Evolutionary conservation across 2,113 vertebrate genomes (phyloP), one percentile per base, ranked within the genome.

Genomic region (Piprites chloris): DNA sequence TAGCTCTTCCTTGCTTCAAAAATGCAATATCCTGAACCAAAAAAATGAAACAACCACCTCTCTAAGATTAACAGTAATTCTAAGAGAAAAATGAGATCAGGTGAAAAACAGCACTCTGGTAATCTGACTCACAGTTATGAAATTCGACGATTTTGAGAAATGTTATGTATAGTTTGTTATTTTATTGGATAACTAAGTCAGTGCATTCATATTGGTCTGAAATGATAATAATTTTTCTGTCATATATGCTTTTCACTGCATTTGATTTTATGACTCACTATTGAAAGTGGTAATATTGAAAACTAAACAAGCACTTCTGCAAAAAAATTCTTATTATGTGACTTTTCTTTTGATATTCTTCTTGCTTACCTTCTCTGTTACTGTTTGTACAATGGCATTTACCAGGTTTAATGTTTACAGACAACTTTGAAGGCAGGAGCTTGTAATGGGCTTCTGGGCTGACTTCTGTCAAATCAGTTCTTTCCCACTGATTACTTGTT

Each of bases 1-100:
- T 82, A 79, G 62, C 58, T 94, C 50, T 96, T 92, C 73, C 73
- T 96, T 91, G 61, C 69, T 90, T 87, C 75, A 93, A 89, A 96
- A 97, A 84, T 91, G 85, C 52, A 96, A 97, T 95, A 96, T 95
- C 89, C 68, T 93, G 73, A 92, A 93, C 37, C 14, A 90, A 75
- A 92, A 92, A 90, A 47, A 44, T 15, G 11, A 50, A 5, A n/a
- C 68, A 90, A 41, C 0, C 52, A 1, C 21, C 8, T 61, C 44
- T 52, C 30, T 61, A 35, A 89, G 41, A 74, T 88, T 73, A 23
- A 52, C 22, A 77, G 30, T 50, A 93, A 80, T 79, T 75, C 33
- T 71, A 67, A 83, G 79, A 39, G 90, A 71, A 62, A 76, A 73
- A 37, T 24, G 59, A 93, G 13, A 68, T 26, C 12, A 62, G 58